Evolutionary conservation across 2,888 invertebrate species (phyloP).

Genomic region (Leptinotarsa peninsularis): DNA sequence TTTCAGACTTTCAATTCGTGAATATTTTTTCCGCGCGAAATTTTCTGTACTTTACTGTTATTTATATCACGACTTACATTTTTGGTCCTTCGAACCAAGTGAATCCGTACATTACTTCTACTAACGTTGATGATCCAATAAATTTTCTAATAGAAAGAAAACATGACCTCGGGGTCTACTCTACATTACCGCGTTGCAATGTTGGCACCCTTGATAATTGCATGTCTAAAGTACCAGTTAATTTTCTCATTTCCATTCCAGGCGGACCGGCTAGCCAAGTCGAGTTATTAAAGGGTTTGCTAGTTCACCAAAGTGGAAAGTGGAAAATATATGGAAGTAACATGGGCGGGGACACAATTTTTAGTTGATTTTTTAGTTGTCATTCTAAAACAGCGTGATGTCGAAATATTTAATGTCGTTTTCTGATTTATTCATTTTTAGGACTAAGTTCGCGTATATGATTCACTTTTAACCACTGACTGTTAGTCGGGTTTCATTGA

Average conservation of each 20-base stretch:
- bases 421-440: too few relatives aligned
- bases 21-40: too few relatives aligned
- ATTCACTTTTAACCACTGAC: too few relatives aligned
- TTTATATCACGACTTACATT: background rate
- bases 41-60: background rate
- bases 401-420: too few relatives aligned
- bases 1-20: too few relatives aligned
- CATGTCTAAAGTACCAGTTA: constrained; percentile 47
- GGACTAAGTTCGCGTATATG: too few relatives aligned
- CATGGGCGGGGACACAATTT: constrained; percentile 6
- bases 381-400: too few relatives aligned
- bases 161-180: constrained; percentile 22
- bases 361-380: too few relatives aligned
- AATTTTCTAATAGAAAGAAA: constrained; percentile 24
- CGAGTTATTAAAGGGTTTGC: constrained; percentile 44
- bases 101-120: background rate
- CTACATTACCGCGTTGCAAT: constrained; percentile 10
- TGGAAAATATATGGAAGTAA: constrained; percentile 12
- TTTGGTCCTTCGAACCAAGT: background rate
- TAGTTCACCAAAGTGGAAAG: constrained; percentile 33
- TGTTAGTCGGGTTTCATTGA: too few relatives aligned
- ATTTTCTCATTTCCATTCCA: constrained; percentile 50
- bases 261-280: constrained; percentile 34
- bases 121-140: background rate
- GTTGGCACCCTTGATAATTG: constrained; percentile 43